phyloP scores from a whole-genome alignment of 2,888 invertebrate species.

The Agrochola macilenta region DNA sequence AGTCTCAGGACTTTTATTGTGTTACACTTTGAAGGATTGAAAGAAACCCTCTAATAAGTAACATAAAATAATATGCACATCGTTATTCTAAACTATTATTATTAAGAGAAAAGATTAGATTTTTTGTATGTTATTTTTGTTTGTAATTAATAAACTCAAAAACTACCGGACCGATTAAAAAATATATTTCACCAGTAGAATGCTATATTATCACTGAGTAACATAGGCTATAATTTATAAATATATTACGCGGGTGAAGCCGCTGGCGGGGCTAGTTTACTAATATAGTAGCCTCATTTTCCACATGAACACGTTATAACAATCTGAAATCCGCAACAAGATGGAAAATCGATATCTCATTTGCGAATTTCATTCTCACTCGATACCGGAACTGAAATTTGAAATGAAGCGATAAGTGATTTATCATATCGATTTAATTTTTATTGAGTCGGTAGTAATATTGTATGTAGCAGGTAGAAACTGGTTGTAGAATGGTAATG shows the following conservation, averaged over 20 bases:
- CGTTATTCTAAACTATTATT: too few species aligned
- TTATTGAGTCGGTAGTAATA: slow-evolving; percentile 44
- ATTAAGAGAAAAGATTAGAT: too few species aligned
- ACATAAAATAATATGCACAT: background rate
- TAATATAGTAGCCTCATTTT: background rate
- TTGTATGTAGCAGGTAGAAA: slow-evolving; percentile 24
- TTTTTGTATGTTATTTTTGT: too few species aligned
- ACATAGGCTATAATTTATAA: too few species aligned
- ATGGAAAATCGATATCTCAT: slow-evolving; percentile 44
- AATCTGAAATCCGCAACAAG: slow-evolving; percentile 10
- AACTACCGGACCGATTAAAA: too few species aligned
- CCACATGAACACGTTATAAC: background rate
- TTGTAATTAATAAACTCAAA: too few species aligned
- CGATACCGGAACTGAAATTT: slow-evolving; percentile 44
- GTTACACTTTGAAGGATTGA: background rate
- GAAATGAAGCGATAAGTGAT: slow-evolving; percentile 31
- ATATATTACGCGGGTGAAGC: too few species aligned
- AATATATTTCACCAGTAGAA: too few species aligned
- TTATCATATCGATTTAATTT: slow-evolving; percentile 47
- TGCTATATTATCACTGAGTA: too few species aligned
- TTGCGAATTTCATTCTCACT: slow-evolving; percentile 31
- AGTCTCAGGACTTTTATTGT: background rate
- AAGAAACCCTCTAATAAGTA: background rate
- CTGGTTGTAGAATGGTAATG: slow-evolving; percentile 41
- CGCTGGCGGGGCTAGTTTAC: too few species aligned